Conservation (phyloP, 2,888 invertebrate genomes). For the Cremastinae sp. region DNA sequence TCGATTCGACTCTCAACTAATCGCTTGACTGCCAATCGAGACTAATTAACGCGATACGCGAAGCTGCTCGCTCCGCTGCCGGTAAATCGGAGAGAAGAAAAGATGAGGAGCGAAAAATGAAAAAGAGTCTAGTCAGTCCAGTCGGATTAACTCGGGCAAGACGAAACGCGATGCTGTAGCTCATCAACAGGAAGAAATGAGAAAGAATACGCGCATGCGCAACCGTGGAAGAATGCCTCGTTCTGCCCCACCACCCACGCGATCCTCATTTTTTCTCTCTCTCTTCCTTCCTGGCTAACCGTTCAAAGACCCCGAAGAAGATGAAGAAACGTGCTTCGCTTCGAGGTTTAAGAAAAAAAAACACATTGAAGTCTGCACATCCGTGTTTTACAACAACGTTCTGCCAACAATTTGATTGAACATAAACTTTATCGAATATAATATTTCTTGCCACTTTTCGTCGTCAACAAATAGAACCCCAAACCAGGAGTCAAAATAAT, state of each 20-base stretch:
- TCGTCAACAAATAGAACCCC: too few relatives aligned
- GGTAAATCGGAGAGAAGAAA: conserved; percentile 16
- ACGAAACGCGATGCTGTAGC: conserved; percentile 61
- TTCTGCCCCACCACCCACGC: conserved; percentile 48
- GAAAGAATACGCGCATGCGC: conserved; percentile 40
- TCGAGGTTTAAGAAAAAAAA: conserved; percentile 49
- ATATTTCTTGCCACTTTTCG: too few relatives aligned
- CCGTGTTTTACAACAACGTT: conserved; percentile 52
- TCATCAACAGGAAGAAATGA: conserved; percentile 18
- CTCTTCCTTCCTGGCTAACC: conserved; percentile 20
- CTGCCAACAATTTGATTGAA: conserved; percentile 6
- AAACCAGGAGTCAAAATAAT: too few relatives aligned
- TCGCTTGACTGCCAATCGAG: conserved; percentile 70
- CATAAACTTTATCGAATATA: too few relatives aligned
- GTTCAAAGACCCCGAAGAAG: conserved; percentile 57
- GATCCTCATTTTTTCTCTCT: conserved; percentile 24
- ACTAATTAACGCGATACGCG: conserved; percentile 68
- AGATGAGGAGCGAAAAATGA: neutral
- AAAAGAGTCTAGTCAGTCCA: conserved; percentile 58
- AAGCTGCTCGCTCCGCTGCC: conserved; percentile 51
- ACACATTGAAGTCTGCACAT: conserved; percentile 25
- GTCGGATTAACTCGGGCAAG: conserved; percentile 60
- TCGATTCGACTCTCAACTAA: conserved; percentile 59
- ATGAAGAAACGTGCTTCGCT: conserved; percentile 32
- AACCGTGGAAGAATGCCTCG: conserved; percentile 43